Evolutionary conservation across 92 coral and sea anemone species (phyloP), one percentile per base, ranked within the genome.

Genomic region (Blastomussa wellsi): DNA sequence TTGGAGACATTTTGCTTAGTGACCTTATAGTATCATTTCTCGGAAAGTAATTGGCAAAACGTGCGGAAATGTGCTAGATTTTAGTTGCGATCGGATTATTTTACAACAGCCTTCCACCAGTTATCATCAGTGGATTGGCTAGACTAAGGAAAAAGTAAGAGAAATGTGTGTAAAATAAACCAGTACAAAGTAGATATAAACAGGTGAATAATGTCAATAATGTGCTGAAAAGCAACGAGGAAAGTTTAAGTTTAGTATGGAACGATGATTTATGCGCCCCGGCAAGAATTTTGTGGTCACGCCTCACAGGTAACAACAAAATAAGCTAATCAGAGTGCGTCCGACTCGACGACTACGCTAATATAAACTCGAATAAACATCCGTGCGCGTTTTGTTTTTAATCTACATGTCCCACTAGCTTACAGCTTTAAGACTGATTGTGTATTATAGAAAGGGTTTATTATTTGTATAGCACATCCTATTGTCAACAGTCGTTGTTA

Each of bases 1-100:
- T 29, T 24, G 15, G 68, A 26, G 37, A 26, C 17, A 6, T 59
- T 31, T 67, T 79, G 41, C 24, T 42, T 22, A 15, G 57, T n/a
- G n/a, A n/a, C 57, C 4, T 4, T 22, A 22, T 44, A 44, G 49
- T 44, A 10, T 66, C 35, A 66, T 80, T 26, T 42, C 47, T n/a
- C 74, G 76, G 76, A 44, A 28, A 48, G 33, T 11, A 22, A 12
- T 6, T 3, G 82, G 62, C 39, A 60, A 60, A 79, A 60, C 33
- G 32, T 79, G 24, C 10, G 62, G 73, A 79, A 79, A 64, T 79
- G 42, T 42, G 20, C 65, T 19, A 78, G 53, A 33, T n/a, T 73
- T 16, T 52, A 39, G 57, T 17, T 14, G 0, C 49, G 49, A 8
- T 44, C 11, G 11, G 49, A 44, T 44, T 3, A 44, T 3, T 39